A percentile compares a stretch with the other conserved stretches of the same genome.
Conservation (phyloP, 1,140 invertebrate genomes). For the Brachionus angularis region DNA sequence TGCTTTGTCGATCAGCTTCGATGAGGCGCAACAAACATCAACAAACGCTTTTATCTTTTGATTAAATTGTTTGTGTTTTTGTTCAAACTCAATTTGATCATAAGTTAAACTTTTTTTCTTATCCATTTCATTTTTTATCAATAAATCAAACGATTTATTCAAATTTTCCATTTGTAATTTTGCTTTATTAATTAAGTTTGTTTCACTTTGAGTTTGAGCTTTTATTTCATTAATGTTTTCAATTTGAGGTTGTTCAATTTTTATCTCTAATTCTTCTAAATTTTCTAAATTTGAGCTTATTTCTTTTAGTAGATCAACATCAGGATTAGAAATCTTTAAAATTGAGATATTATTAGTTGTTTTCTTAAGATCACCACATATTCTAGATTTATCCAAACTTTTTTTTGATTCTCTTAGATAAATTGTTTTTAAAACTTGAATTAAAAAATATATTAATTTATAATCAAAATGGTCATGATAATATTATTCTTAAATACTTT, state of each 20-base stretch:
- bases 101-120: neutral
- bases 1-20: constrained; percentile 17
- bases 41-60: constrained; percentile 11
- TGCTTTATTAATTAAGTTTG: constrained; percentile 37
- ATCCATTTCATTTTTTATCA: neutral
- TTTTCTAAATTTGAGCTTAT: neutral
- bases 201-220: neutral
- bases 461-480: no score
- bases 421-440: constrained; percentile 2
- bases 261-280: neutral
- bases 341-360: neutral
- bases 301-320: no score
- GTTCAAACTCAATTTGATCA: constrained; percentile 24
- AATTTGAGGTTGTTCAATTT: neutral
- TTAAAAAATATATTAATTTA: no score
- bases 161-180: constrained; percentile 43
- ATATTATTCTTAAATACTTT: no score
- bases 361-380: constrained; percentile 1
- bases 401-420: constrained; percentile 1
- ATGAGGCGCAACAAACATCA: constrained; percentile 7
- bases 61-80: constrained; percentile 32
- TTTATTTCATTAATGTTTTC: neutral
- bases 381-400: neutral
- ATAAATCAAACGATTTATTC: constrained; percentile 39
- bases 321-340: neutral